A percentile compares a stretch with the other conserved stretches of the same genome.
These are phyloP conservation scores for Tenthredo livida DNA, from an alignment of 2,888 invertebrate genomes.

Conservation along the genomic window DNA sequence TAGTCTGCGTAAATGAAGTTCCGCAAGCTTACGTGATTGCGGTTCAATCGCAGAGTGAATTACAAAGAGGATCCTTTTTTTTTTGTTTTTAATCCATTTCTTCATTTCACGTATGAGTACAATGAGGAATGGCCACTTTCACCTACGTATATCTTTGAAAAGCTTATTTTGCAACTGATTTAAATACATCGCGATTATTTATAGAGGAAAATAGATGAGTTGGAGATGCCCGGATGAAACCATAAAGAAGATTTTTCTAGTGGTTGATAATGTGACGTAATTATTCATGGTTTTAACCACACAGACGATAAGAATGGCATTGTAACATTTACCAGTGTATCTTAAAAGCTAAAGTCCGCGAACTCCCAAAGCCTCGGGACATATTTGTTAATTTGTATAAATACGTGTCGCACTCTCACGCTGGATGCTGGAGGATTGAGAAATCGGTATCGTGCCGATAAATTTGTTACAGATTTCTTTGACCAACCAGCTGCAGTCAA, in stretches of 20 bases:
- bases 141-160: background rate
- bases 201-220: background rate
- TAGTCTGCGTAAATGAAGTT: background rate
- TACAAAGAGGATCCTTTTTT: constrained; percentile 11
- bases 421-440: background rate
- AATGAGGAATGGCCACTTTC: constrained; percentile 8
- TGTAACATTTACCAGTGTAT: background rate
- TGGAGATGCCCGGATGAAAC: background rate
- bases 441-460: constrained; percentile 5
- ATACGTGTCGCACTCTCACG: constrained; percentile 31
- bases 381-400: too few relatives aligned
- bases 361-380: background rate
- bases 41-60: constrained; percentile 29
- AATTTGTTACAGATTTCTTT: constrained; percentile 26
- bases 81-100: background rate
- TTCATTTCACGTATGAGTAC: background rate
- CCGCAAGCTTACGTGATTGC: constrained; percentile 19
- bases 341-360: background rate
- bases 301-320: background rate
- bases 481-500: background rate
- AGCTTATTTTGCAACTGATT: background rate
- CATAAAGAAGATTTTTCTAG: background rate
- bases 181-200: background rate
- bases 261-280: background rate
- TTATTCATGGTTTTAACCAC: background rate